Base-by-base conservation (phyloP, 2,113 vertebrate species). In the Epinephelus moara region DNA sequence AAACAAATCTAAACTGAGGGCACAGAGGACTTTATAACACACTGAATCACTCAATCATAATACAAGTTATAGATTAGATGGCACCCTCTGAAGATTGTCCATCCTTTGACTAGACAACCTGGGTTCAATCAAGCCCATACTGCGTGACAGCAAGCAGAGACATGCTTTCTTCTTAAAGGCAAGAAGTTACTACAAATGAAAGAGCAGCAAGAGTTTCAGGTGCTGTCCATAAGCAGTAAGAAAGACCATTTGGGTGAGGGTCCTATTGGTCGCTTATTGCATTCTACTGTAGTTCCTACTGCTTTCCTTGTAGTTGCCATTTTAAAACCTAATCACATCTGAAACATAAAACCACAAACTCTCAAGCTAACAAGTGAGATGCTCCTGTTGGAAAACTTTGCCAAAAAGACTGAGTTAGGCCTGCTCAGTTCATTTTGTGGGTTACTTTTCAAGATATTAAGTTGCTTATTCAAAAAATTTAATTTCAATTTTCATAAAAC, bases 91-190 rank as follows among this genome's bases (percentile, higher is more conserved):
- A 37, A 7, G 33, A 37, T 8, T 37, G 33, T 6, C 33, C 33
- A 8, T 40, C 12, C 53, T 67, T 70, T 53, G 13, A 47, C 33
- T 61, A 23, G 11, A 27, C 4, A 30, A 53, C 14, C 18, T 14
- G 27, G 45, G 19, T 85, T 80, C 52, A 53, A 59, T 62, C 9
- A 68, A 61, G 18, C 14, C 13, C 40, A n/a, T 37, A 8, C 23
- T 52, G 56, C 23, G 45, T 62, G 50, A 64, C 12, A 57, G 2
- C 42, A 50, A 42, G 27, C 23, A 62, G 25, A 56, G 47, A 30
- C 52, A 2, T 14, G 68, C 3, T 57, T 21, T 49, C 15, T 59
- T 13, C 10, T 45, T 19, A 27, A 4, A 42, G 14, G 37, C 5
- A 80, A 25, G 15, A 68, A 1, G 15, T 37, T 49, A 23, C 12